Percentiles rank a stretch among this genome's conserved stretches.
Conservation (phyloP, 2,797 vertebrate species). For the Syngnathus acus region DNA sequence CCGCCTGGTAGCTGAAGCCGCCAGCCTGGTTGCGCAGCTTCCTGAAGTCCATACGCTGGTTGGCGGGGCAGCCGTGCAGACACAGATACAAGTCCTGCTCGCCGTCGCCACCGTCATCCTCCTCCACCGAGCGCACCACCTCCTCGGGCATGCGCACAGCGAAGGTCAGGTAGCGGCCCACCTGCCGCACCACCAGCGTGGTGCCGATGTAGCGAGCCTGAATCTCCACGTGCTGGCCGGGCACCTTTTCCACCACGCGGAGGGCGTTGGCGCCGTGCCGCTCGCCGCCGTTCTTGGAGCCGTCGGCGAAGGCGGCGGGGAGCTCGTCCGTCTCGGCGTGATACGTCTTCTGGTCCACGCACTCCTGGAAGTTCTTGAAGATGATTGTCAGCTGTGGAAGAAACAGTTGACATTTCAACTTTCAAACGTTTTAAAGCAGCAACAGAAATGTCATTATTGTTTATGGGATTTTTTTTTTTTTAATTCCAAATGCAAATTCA, state of each 20-base stretch:
- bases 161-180: conserved; percentile 92
- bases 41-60: conserved; percentile 86
- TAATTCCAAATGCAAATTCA: too few relatives aligned
- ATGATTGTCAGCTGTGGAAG: conserved; percentile 88
- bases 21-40: conserved; percentile 59
- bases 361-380: conserved; percentile 97
- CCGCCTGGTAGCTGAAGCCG: conserved; percentile 80
- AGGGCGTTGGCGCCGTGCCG: conserved; percentile 86
- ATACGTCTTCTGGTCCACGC: conserved; percentile 95
- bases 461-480: too few relatives aligned
- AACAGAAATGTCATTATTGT: too few relatives aligned
- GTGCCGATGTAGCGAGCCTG: conserved; percentile 95
- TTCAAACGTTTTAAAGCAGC: too few relatives aligned
- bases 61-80: conserved; percentile 86
- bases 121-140: conserved; percentile 86
- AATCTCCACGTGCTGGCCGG: conserved; percentile 93
- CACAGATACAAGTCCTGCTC: conserved; percentile 92
- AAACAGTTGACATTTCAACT: not conserved
- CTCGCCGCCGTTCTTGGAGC: conserved; percentile 91
- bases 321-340: conserved; percentile 92
- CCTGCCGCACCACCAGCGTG: conserved; percentile 92
- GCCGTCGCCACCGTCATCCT: conserved; percentile 64
- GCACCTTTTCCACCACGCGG: conserved; percentile 86
- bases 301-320: conserved; percentile 86
- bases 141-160: conserved; percentile 95